phyloP scores from a whole-genome alignment of 1,140 invertebrate genomes.

The Papilio dardanus region DNA sequence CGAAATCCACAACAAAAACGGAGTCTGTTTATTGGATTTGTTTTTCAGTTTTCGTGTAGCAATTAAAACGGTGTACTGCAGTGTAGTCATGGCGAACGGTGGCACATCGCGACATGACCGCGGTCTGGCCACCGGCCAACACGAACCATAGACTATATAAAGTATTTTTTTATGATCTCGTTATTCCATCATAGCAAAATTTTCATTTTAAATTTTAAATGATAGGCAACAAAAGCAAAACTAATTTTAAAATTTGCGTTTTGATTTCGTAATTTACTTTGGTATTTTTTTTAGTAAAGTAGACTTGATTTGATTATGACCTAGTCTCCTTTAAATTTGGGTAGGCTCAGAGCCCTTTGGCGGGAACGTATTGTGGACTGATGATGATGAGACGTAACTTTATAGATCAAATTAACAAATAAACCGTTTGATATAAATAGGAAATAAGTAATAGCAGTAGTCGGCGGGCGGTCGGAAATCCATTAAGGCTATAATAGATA shows the following conservation, averaged over 20 bases:
- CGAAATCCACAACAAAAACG: neutral
- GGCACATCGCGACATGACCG: neutral
- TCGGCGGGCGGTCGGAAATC: neutral
- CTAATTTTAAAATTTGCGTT: too few species aligned
- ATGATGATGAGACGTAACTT: too few species aligned
- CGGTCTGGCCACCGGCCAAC: conserved; percentile 4
- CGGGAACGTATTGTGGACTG: too few species aligned
- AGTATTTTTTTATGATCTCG: neutral
- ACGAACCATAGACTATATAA: neutral
- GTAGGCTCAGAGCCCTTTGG: too few species aligned
- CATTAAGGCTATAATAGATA: conserved; percentile 32
- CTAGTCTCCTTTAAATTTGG: too few species aligned
- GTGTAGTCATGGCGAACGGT: conserved; percentile 1
- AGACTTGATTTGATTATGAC: too few species aligned
- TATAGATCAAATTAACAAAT: neutral
- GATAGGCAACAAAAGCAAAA: too few species aligned
- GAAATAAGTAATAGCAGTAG: conserved; percentile 25
- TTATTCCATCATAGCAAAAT: neutral
- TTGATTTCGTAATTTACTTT: too few species aligned
- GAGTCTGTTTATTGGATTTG: neutral
- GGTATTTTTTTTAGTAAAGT: too few species aligned
- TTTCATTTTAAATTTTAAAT: too few species aligned
- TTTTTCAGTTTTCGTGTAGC: neutral
- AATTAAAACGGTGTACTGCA: neutral
- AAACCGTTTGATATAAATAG: neutral